These are phyloP conservation scores for Leptatherina wallacei DNA, from an alignment of 2,797 vertebrate genomes.

Conservation along the genomic window DNA sequence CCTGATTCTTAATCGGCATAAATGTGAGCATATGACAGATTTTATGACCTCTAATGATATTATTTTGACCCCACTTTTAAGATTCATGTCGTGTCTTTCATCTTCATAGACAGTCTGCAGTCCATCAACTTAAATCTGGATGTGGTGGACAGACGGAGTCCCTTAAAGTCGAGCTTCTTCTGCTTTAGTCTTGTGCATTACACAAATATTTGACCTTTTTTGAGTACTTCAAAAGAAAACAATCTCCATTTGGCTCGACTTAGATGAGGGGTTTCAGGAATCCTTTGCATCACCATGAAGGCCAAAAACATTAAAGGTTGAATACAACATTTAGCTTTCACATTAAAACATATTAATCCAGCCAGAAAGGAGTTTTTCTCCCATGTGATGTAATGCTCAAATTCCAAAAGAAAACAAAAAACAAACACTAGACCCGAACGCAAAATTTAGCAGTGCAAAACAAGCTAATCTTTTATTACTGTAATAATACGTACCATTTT, in stretches of 20 bases:
- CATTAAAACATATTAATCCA: too few relatives aligned
- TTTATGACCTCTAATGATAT: neutral
- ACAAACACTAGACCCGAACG: constrained; percentile 32
- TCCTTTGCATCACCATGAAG: too few relatives aligned
- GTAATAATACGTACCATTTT: constrained; percentile 62
- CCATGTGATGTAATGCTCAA: neutral
- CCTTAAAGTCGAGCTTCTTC: too few relatives aligned
- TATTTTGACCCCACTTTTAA: too few relatives aligned
- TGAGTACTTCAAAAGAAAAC: neutral
- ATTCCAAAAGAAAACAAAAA: neutral
- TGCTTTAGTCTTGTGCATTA: neutral
- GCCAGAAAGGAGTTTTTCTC: too few relatives aligned
- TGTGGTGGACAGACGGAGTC: too few relatives aligned
- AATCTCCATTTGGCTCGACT: neutral
- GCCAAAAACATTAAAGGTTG: too few relatives aligned
- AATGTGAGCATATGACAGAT: neutral
- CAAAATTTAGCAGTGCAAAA: constrained; percentile 54
- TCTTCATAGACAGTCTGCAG: neutral
- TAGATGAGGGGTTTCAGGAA: neutral
- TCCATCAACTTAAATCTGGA: too few relatives aligned
- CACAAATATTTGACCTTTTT: neutral
- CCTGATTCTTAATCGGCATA: neutral
- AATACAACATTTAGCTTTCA: too few relatives aligned
- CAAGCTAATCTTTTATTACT: constrained; percentile 68
- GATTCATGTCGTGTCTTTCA: too few relatives aligned